phyloP scores from a whole-genome alignment of 2,888 invertebrate species.

The Drosophila paramelanica region DNA sequence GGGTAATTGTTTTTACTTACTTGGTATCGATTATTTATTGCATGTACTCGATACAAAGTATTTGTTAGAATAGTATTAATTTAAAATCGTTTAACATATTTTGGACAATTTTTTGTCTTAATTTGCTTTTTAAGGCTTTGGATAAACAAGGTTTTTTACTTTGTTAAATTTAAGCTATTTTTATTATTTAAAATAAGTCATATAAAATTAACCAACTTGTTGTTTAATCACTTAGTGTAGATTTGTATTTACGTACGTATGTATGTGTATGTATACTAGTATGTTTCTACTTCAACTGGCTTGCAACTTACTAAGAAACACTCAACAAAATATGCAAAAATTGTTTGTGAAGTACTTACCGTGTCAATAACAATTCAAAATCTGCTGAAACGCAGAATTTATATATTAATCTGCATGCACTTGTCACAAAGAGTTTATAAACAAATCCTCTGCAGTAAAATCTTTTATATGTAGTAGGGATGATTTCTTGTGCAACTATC shows the following conservation, averaged over 20 bases:
- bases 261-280: not conserved
- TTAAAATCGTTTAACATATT: not conserved
- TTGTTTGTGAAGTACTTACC: constrained; percentile 11
- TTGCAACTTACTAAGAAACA: not conserved
- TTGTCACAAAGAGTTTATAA: not conserved
- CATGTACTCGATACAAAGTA: constrained; percentile 14
- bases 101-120: not conserved
- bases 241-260: not conserved
- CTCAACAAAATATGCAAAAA: not conserved
- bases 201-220: not conserved
- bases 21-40: constrained; percentile 19
- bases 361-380: not conserved
- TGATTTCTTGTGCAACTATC: constrained; percentile 13
- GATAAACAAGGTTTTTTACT: not conserved
- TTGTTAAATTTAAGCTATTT: not conserved
- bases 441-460: constrained; percentile 8
- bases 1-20: not conserved
- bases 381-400: constrained; percentile 20
- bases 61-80: not conserved
- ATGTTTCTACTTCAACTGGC: constrained; percentile 2
- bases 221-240: not conserved
- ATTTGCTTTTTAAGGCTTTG: not conserved
- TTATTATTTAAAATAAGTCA: not conserved
- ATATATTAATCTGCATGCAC: constrained; percentile 4
- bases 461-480: constrained; percentile 3